These are phyloP conservation scores for Manis pentadactyla DNA, from an alignment of 2,797 vertebrate species.

Conservation along the genomic window DNA sequence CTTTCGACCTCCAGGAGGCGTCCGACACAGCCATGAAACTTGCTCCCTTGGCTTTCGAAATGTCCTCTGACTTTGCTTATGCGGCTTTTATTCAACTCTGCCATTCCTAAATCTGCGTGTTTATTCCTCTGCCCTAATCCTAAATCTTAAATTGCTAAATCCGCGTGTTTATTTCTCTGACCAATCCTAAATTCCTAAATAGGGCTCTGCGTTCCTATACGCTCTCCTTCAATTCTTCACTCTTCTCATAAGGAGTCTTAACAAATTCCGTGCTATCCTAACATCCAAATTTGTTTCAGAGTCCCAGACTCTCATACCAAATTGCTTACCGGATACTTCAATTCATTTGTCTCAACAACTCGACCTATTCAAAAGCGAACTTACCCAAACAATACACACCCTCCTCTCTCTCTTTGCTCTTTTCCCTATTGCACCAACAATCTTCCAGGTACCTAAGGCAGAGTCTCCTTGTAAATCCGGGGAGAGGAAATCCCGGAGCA, in stretches of 20 bases:
- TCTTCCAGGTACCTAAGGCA: background rate
- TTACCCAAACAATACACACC: background rate
- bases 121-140: too few species aligned
- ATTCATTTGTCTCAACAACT: background rate
- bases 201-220: background rate
- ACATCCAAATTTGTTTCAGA: background rate
- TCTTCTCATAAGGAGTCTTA: background rate
- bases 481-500: too few species aligned
- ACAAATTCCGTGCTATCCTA: background rate
- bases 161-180: background rate
- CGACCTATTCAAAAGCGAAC: background rate
- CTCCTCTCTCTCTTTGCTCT: background rate
- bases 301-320: background rate
- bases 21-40: background rate
- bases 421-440: background rate
- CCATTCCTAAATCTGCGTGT: background rate
- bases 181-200: too few species aligned
- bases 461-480: background rate
- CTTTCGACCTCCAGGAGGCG: conserved; percentile 39
- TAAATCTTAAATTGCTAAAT: background rate
- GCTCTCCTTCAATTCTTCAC: background rate
- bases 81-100: background rate
- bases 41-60: background rate
- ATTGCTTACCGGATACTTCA: background rate
- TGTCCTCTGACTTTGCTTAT: background rate